phyloP scores from a whole-genome alignment of 2,797 vertebrate genomes.

The Cryptoblepharus egeriae region DNA sequence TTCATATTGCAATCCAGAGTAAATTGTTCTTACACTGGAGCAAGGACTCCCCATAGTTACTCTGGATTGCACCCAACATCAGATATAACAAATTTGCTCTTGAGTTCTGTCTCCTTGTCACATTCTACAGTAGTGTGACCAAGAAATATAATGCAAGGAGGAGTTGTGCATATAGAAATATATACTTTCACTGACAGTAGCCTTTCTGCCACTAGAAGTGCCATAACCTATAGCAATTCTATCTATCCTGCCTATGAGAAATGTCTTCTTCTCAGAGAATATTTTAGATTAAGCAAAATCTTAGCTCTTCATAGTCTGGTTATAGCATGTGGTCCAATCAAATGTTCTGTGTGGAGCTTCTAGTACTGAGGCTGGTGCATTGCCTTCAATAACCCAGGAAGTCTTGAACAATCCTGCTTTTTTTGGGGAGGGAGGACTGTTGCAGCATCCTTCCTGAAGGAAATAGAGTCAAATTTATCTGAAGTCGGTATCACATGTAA shows the following conservation, averaged over 20 bases:
- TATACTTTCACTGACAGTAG: no score
- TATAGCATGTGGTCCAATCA: not conserved
- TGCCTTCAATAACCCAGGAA: not conserved
- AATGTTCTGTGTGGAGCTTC: no score
- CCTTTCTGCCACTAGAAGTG: no score
- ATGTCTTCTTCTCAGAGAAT: no score
- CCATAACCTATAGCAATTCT: no score
- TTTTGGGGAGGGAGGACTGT: not conserved
- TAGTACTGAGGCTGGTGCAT: no score
- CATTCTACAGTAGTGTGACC: no score
- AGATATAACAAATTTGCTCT: not conserved
- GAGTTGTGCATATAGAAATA: not conserved
- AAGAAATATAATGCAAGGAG: not conserved
- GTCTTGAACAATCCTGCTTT: not conserved
- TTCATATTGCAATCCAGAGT: no score
- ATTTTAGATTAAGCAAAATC: not conserved
- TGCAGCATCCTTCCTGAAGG: no score
- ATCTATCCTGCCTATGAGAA: no score
- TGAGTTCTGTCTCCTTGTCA: not conserved
- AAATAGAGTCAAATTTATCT: not conserved
- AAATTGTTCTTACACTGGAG: no score
- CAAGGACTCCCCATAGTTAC: no score
- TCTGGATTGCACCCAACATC: not conserved
- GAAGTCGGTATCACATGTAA: not conserved
- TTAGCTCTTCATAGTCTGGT: not conserved